A percentile compares a stretch with the other conserved stretches of the same genome.
phyloP scores from a whole-genome alignment of 2,797 vertebrate genomes.

The Hippocampus kuda region DNA sequence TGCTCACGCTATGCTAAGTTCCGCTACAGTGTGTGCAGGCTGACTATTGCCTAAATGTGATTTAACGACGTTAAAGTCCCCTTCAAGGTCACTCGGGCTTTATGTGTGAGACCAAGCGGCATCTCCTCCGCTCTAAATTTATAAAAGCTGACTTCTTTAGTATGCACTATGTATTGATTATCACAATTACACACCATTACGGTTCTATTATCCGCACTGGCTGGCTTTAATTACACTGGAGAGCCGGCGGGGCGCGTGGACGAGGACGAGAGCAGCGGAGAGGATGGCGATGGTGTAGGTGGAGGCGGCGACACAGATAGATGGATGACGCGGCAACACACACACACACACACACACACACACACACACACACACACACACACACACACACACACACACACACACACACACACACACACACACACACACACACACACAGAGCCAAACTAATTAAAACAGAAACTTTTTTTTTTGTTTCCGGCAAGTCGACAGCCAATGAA shows the following conservation, averaged over 20 bases:
- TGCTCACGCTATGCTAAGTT: background rate
- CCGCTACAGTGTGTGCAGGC: background rate
- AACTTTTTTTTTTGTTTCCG: slow-evolving; percentile 62
- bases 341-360: slow-evolving; percentile 46
- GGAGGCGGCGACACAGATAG: slow-evolving; percentile 26
- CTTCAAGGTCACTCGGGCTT: background rate
- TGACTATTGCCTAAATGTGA: background rate
- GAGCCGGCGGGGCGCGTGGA: slow-evolving; percentile 36
- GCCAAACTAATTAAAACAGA: slow-evolving; percentile 67
- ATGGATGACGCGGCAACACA: slow-evolving; percentile 46
- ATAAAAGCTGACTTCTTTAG: slow-evolving; percentile 32
- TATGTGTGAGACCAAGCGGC: background rate
- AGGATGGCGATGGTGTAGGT: slow-evolving; percentile 27
- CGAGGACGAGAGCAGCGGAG: slow-evolving; percentile 12
- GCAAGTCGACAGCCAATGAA: slow-evolving; percentile 63
- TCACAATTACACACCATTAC: slow-evolving; percentile 62
- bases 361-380: slow-evolving; percentile 41
- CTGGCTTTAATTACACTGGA: slow-evolving; percentile 65
- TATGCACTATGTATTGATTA: slow-evolving; percentile 60
- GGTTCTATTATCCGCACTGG: slow-evolving; percentile 55
- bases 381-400: slow-evolving; percentile 41
- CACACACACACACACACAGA: slow-evolving; percentile 45
- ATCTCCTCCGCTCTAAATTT: slow-evolving; percentile 19
- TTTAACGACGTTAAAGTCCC: background rate
- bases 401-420: slow-evolving; percentile 46